A percentile compares a stretch with the other conserved stretches of the same genome.
Conservation (phyloP, 1,140 invertebrate genomes). For the Nymphalis io region DNA sequence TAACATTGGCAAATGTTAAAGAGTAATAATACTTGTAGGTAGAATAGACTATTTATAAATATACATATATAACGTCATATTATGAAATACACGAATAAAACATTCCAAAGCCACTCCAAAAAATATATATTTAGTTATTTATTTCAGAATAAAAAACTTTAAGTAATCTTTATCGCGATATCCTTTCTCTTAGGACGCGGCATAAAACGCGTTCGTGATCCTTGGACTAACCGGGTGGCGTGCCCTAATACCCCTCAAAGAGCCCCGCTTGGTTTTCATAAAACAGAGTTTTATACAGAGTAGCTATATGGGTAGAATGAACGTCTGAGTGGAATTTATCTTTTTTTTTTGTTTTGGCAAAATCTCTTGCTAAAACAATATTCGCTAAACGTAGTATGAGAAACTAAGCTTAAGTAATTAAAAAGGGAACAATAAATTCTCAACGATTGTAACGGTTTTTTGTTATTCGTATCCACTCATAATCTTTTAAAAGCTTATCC, state of each 20-base stretch:
- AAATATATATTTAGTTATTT: not conserved
- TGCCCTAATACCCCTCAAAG: conserved; percentile 62
- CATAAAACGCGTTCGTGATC: conserved; percentile 58
- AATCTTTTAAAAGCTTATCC: too few species aligned
- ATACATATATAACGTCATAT: too few species aligned
- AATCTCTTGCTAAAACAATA: not conserved
- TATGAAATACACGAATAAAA: too few species aligned
- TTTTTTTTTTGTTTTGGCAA: not conserved
- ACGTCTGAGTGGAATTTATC: not conserved
- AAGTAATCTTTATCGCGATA: not conserved
- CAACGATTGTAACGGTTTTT: not conserved
- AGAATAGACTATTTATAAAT: too few species aligned
- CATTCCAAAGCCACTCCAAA: too few species aligned
- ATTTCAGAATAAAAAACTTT: not conserved
- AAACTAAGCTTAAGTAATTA: too few species aligned
- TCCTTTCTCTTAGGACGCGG: conserved; percentile 43
- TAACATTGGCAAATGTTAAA: too few species aligned
- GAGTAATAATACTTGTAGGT: too few species aligned
- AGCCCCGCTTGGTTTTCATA: conserved; percentile 50
- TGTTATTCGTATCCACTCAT: too few species aligned
- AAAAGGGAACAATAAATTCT: not conserved
- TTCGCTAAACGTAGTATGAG: too few species aligned
- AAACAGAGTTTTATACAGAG: conserved; percentile 38
- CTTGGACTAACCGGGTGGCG: conserved; percentile 57
- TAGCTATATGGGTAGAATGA: not conserved